phyloP scores from a whole-genome alignment of 2,797 vertebrate species.

The Chlorospingus semifuscus region DNA sequence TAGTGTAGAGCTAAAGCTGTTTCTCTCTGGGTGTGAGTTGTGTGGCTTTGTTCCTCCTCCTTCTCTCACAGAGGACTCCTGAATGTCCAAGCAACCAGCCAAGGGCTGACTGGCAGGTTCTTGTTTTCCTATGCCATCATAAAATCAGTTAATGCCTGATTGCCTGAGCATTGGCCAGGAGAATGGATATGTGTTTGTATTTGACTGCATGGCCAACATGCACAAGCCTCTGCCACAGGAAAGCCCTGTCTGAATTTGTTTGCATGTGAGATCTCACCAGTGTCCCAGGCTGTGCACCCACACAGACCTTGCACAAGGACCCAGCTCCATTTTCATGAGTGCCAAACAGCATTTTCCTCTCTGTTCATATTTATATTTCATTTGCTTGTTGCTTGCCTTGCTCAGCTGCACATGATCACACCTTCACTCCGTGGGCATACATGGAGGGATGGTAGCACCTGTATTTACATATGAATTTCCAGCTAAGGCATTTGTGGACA shows the following conservation, averaged over 20 bases:
- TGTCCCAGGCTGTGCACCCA: neutral
- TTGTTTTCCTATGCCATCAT: neutral
- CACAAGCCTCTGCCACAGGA: neutral
- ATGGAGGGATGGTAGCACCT: neutral
- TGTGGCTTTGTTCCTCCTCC: neutral
- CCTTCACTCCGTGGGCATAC: neutral
- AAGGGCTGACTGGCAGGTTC: neutral
- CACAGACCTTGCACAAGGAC: accelerated
- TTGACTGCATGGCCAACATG: neutral
- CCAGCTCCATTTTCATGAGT: accelerated
- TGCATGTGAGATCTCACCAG: neutral
- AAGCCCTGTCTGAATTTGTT: accelerated
- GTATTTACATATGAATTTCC: neutral
- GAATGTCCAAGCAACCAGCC: neutral
- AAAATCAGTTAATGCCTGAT: neutral
- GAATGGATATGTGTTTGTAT: neutral
- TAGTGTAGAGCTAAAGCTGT: neutral
- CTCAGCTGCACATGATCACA: neutral
- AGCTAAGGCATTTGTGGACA: neutral
- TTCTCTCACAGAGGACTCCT: neutral
- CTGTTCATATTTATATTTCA: neutral
- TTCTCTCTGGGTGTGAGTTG: neutral
- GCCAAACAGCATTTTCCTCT: neutral
- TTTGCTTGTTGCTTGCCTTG: neutral
- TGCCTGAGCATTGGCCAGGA: neutral